These are phyloP conservation scores for Microcaecilia unicolor DNA, from an alignment of 2,797 vertebrate genomes.

Conservation along the genomic window DNA sequence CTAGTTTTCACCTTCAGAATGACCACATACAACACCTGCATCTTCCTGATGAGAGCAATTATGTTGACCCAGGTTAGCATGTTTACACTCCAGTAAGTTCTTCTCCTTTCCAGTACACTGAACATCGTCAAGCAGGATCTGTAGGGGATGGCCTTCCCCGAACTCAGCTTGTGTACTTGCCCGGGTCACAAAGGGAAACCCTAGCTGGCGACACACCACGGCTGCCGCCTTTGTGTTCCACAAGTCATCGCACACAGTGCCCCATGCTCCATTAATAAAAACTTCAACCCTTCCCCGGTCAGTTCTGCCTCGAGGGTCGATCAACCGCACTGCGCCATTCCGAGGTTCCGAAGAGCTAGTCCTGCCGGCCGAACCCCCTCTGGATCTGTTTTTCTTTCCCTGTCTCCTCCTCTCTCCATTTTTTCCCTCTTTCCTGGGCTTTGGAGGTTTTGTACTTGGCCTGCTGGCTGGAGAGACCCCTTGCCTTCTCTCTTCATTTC, in stretches of 20 bases:
- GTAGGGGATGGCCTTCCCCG: constrained; percentile 65
- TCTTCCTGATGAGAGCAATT: constrained; percentile 85
- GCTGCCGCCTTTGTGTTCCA: constrained; percentile 60
- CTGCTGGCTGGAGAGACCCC: neutral
- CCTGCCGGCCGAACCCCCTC: neutral
- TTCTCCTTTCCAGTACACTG: constrained; percentile 68
- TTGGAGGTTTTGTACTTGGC: constrained; percentile 12
- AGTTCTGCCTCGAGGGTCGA: constrained; percentile 26
- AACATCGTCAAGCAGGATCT: constrained; percentile 79
- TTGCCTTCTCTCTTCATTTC: constrained; percentile 1
- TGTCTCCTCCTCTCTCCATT: constrained; percentile 18
- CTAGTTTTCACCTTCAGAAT: constrained; percentile 17
- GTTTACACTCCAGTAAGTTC: constrained; percentile 71
- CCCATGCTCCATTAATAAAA: constrained; percentile 67
- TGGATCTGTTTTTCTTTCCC: constrained; percentile 46
- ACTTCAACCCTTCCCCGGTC: constrained; percentile 77
- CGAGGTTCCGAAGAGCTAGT: neutral
- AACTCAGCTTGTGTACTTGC: constrained; percentile 78
- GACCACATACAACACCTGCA: constrained; percentile 75
- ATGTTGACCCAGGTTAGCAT: constrained; percentile 60
- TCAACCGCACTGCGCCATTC: constrained; percentile 65
- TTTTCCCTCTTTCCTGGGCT: constrained; percentile 28
- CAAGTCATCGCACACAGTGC: constrained; percentile 83
- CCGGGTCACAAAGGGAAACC: constrained; percentile 57
- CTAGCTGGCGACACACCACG: constrained; percentile 83